Base-by-base conservation (phyloP, 2,113 vertebrate genomes). In the Opisthocomus hoazin region DNA sequence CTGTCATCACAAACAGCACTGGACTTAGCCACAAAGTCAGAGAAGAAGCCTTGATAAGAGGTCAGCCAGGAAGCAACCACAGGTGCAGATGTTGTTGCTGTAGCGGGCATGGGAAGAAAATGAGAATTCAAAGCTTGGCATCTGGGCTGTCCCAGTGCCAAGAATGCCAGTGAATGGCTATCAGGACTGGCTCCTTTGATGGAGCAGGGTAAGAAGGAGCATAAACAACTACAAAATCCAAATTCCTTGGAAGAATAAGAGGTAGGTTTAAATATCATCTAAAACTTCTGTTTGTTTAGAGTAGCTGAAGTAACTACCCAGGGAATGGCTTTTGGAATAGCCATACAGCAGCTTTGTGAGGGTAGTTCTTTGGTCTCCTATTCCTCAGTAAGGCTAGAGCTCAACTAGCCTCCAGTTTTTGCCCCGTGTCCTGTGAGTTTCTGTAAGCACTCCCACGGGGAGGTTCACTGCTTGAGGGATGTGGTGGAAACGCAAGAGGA, bases 1-100 rank as follows among this genome's bases (percentile, higher is more conserved):
- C 87, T 93, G 94, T 97, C 91, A 88, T 97, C 89, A 94, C 96
- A 85, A 84, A 95, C 82, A 96, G 80, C 71, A 93, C 77, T 76
- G 76, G 64, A 79, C 53, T 68, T 39, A 83, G 92, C 80, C 92
- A 87, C 85, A 56, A 63, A 90, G 76, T 58, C 39, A 10, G 78
- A 87, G 92, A 77, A 93, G 68, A 34, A 79, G 54, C 80, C 95
- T 96, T 92, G 95, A 95, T 84, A 96, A 92, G 83, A 63, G 50
- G 90, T 93, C 86, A 94, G 87, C 73, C 94, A 96, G 94, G 88
- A 96, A 97, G 82, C 61, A 90, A 87, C 64, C 84, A 41, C 12
- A 87, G 68, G 68, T 3, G 0, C 83, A 93, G 81, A 94, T 94
- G 92, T 58, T 93, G 80, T 77, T 2, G 8, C 58, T 81, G 41